Evolutionary conservation across 2,888 invertebrate species (phyloP).

Genomic region (Spodoptera exigua): DNA sequence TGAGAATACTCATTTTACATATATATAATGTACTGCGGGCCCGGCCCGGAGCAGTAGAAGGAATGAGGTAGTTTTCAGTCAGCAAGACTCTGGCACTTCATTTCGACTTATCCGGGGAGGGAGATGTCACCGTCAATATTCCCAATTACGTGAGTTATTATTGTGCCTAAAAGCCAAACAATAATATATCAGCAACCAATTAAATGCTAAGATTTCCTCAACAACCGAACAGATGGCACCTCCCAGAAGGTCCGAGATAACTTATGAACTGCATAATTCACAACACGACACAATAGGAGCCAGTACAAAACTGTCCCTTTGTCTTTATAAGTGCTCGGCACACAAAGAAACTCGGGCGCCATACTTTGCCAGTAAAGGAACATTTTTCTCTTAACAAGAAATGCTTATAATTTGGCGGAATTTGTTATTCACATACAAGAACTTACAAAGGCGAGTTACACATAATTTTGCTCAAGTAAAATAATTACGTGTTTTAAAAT

Average conservation of each 20-base stretch:
- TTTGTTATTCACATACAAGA: conserved; percentile 31
- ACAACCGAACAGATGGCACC: conserved; percentile 2
- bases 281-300: conserved; percentile 48
- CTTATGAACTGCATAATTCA: conserved; percentile 63
- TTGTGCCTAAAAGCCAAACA: no score
- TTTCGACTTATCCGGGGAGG: no score
- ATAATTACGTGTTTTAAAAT: conserved; percentile 29
- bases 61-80: no score
- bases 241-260: conserved; percentile 49
- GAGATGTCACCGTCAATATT: no score
- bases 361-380: conserved; percentile 51
- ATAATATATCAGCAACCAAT: no score
- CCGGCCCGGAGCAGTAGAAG: no score
- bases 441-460: conserved; percentile 20
- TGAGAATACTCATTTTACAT: no score
- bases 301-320: conserved; percentile 60
- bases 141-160: no score
- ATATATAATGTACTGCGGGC: no score
- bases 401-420: conserved; percentile 59
- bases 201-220: no score
- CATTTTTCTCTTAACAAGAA: conserved; percentile 56
- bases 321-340: conserved; percentile 55
- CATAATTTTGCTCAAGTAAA: conserved; percentile 23
- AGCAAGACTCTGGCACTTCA: no score
- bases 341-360: conserved; percentile 60